These are phyloP conservation scores for Manis crassicaudata DNA, from an alignment of 2,797 vertebrate species.

Conservation along the genomic window DNA sequence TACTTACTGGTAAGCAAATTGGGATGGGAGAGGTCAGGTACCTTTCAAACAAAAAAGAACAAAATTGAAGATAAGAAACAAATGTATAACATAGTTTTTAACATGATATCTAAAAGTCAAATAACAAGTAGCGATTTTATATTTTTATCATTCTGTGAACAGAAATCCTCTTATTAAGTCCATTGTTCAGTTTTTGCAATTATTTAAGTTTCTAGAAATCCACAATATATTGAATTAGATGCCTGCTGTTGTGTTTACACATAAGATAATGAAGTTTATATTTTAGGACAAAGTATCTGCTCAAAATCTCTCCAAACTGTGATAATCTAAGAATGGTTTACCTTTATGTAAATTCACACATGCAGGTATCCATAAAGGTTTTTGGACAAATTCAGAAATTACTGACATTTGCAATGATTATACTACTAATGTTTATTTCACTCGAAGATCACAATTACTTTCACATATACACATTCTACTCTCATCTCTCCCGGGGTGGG, in stretches of 20 bases:
- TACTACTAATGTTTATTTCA: neutral
- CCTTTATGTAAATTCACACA: neutral
- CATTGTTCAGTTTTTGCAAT: neutral
- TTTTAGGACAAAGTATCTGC: neutral
- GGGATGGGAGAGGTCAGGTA: neutral
- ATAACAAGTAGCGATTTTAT: neutral
- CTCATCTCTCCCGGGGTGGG: accelerated
- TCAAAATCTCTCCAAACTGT: neutral
- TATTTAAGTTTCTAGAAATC: conserved; percentile 27
- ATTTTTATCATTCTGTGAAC: conserved; percentile 36
- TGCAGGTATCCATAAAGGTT: neutral
- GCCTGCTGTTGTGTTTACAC: neutral
- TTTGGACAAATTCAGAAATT: neutral
- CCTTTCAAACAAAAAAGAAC: neutral
- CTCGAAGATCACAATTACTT: neutral
- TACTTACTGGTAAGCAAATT: neutral
- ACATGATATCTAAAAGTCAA: neutral
- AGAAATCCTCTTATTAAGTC: conserved; percentile 24
- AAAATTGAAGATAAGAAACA: conserved; percentile 28
- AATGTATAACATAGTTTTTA: conserved; percentile 46
- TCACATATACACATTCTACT: neutral
- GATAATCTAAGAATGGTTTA: neutral
- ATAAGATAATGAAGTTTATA: neutral
- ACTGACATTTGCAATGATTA: neutral
- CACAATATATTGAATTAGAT: neutral